Base-by-base conservation (phyloP, 1,140 invertebrate genomes). In the Drosophila pseudoananassae region DNA sequence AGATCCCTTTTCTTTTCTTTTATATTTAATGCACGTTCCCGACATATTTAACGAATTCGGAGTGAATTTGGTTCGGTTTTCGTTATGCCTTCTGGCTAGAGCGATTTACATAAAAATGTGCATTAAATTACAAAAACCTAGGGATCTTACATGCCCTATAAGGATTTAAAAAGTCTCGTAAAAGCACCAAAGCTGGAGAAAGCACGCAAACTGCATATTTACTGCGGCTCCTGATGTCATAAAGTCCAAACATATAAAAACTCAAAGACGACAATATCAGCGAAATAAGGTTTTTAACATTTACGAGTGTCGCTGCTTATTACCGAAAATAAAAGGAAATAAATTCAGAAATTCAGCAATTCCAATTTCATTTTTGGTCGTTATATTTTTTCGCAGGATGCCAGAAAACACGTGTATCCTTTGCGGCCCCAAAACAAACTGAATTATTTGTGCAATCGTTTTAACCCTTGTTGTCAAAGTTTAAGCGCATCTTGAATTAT, bases 191-290 rank as follows among this genome's bases (percentile, higher is more conserved):
- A 20, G 9, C 7, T 53, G 15, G 27, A 31, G 47, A 25, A 57
- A 57, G 27, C 27, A 40, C 33, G 45, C 40, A 15, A 50, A 58
- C 14, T 65, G 47, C 55, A 71, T 59, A 54, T 75, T 76, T 73
- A 76, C 43, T 38, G 43, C 38, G 2, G 64, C 46, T 73, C 72
- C 43, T 38, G 43, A 31, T 2, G 64, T 46, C 53, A 55, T 78
- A 75, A 80, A 80, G 55, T 61, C 43, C 55, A 63, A 76, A 64
- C 72, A 63, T 79, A 64, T 72, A 73, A 79, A 76, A 50, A 63
- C 58, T 64, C 49, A 40, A 64, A 45, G 52, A 58, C 38, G 45
- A 55, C 47, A 47, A 63, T 58, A 75, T 58, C 49, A 45, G 36
- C 49, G 40, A 40, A 47, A 23, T 27, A 55, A 20, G 15, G 25